Percentiles rank a stretch among this genome's conserved stretches.
phyloP scores from a whole-genome alignment of 2,888 invertebrate genomes.

The Trissolcus japonicus region DNA sequence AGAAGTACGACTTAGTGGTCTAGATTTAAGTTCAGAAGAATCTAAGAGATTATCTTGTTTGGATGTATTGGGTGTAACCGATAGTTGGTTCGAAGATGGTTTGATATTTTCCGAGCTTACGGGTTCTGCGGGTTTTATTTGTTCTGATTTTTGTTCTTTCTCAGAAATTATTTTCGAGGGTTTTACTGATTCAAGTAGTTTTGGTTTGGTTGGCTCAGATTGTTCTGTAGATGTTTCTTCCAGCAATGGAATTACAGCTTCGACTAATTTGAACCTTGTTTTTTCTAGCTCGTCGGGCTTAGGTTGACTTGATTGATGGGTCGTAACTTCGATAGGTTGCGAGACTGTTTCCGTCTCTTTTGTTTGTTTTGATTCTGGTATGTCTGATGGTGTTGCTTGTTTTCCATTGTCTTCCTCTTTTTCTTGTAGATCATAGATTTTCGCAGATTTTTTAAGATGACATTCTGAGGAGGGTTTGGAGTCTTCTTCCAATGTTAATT shows the following conservation, averaged over 20 bases:
- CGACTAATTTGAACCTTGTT: constrained; percentile 60
- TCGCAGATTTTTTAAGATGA: constrained; percentile 42
- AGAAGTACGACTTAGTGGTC: constrained; percentile 21
- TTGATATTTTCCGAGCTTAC: neutral
- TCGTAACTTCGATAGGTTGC: neutral
- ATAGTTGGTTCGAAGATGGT: neutral
- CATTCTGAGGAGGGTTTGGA: constrained; percentile 16
- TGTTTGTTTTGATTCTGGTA: neutral
- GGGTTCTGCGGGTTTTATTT: constrained; percentile 3
- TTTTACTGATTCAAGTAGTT: constrained; percentile 19
- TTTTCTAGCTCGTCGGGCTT: constrained; percentile 24
- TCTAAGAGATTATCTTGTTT: constrained; percentile 10
- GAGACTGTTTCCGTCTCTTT: neutral
- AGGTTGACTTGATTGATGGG: neutral
- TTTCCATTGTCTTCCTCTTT: constrained; percentile 17
- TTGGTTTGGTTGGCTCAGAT: constrained; percentile 6
- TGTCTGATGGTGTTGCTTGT: neutral
- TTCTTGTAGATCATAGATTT: constrained; percentile 38
- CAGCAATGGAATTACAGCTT: constrained; percentile 59
- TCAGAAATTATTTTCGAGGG: neutral
- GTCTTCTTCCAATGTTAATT: constrained; percentile 6
- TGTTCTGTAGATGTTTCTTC: constrained; percentile 12
- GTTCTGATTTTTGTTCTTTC: neutral
- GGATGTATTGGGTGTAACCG: neutral
- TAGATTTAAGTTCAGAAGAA: constrained; percentile 16